Base-by-base conservation (phyloP, 2,113 vertebrate species). In the Gallinago media region DNA sequence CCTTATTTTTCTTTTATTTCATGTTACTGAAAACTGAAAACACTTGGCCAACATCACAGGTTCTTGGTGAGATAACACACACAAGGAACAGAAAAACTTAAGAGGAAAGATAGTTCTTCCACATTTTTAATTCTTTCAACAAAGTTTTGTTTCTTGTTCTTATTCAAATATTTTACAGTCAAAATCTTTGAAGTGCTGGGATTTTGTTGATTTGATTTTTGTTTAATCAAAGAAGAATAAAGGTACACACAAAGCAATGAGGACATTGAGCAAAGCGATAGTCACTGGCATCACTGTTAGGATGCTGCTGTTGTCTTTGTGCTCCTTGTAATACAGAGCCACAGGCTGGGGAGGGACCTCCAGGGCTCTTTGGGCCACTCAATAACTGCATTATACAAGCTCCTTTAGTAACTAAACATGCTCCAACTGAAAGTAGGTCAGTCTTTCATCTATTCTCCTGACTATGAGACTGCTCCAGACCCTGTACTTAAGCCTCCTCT, bases 361-460 rank as follows among this genome's bases (percentile, higher is more conserved):
- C 47, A 72, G 66, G 66, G 65, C 42, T 75, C 29, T 18, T 61
- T 26, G 61, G 26, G 27, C 52, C 52, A 16, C 55, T 96, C 81
- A 88, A 31, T 63, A 76, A 80, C 44, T 54, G 11, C 55, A 74
- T 94, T 88, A 80, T 63, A 34, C 1, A 18, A 84, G 38, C 36
- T 74, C n/a, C 32, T 94, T 92, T 88, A 0, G 0, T 25, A 86
- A 40, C 36, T 76, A 68, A 32, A 21, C 27, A 9, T 12, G 34
- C 13, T 94, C 62, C 58, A 70, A 6, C 67, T 76, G 63, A 80
- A 97, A 95, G 71, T 77, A 91, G 93, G 91, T 95, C 92, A 94
- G 67, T n/a, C 32, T 90, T 95, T 93, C 75, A 76, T 65, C 34
- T 65, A 38, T 38, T 77, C 36, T 92, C 50, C 80, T 68, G 71